Evolutionary conservation across 2,888 invertebrate species (phyloP).

Genomic region (Papilio protenor): DNA sequence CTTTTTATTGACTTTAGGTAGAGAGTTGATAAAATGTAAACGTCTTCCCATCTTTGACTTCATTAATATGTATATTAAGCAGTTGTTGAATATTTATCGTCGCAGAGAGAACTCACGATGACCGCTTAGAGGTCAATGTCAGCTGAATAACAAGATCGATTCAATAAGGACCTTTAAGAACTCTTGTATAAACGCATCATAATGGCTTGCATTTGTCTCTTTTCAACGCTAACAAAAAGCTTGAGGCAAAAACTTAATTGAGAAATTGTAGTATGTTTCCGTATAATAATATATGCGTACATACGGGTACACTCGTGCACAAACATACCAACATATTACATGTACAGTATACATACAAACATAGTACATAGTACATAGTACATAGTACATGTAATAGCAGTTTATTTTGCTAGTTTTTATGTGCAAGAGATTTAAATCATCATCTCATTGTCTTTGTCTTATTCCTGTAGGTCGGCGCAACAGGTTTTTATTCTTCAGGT

Average conservation of each 20-base stretch:
- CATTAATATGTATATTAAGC: slow-evolving; percentile 73
- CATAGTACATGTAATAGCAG: not conserved
- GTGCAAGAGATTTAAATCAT: not conserved
- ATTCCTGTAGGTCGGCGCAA: no score
- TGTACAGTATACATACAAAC: no score
- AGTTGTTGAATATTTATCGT: slow-evolving; percentile 71
- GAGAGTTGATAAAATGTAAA: slow-evolving; percentile 52
- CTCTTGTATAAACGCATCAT: slow-evolving; percentile 48
- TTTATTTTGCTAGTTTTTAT: not conserved
- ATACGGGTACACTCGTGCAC: not conserved
- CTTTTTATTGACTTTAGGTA: slow-evolving; percentile 42
- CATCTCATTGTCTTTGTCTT: no score
- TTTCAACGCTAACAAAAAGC: slow-evolving; percentile 54
- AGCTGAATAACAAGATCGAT: slow-evolving; percentile 63
- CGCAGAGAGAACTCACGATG: slow-evolving; percentile 69
- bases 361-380: no score
- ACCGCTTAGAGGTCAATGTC: slow-evolving; percentile 78
- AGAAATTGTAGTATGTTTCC: slow-evolving; percentile 16
- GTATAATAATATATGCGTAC: slow-evolving; percentile 10
- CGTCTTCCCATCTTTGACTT: slow-evolving; percentile 60
- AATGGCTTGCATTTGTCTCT: slow-evolving; percentile 57
- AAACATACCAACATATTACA: not conserved
- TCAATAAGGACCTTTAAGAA: slow-evolving; percentile 54
- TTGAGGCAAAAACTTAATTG: slow-evolving; percentile 31
- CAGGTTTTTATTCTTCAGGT: no score